phyloP scores from a whole-genome alignment of 1,140 invertebrate genomes.

The Brachystomella parvula region DNA sequence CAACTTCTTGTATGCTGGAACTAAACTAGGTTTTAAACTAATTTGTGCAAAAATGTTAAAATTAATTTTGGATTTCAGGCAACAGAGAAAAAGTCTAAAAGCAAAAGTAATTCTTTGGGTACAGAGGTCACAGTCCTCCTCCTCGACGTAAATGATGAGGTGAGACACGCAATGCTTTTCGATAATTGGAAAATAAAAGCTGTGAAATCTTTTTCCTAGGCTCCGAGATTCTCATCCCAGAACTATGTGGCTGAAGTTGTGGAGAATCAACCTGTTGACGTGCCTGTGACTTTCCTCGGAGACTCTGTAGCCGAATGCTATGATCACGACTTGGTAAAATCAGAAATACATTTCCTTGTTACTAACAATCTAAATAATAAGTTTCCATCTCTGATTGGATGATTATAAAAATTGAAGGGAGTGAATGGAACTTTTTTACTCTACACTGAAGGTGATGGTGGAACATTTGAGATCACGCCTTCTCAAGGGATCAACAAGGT shows the following conservation, averaged over 20 bases:
- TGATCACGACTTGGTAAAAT: constrained; percentile 77
- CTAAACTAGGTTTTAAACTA: not conserved
- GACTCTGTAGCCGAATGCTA: constrained; percentile 74
- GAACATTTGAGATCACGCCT: constrained; percentile 83
- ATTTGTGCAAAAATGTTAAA: not conserved
- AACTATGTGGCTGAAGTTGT: constrained; percentile 79
- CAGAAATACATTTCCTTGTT: not conserved
- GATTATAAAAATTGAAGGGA: constrained; percentile 15
- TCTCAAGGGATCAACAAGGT: constrained; percentile 82
- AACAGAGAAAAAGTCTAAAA: constrained; percentile 50
- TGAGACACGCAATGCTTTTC: constrained; percentile 2
- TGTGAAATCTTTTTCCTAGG: constrained; percentile 37
- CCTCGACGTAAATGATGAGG: constrained; percentile 88
- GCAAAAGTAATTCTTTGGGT: constrained; percentile 58
- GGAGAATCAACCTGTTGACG: constrained; percentile 84
- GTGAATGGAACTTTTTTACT: constrained; percentile 55
- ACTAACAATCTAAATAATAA: not conserved
- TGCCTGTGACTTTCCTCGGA: constrained; percentile 57
- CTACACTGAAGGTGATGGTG: constrained; percentile 66
- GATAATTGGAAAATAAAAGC: not conserved
- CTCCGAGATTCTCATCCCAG: constrained; percentile 67
- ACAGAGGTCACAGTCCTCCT: constrained; percentile 89
- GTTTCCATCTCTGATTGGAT: not conserved
- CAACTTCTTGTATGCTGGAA: constrained; percentile 60
- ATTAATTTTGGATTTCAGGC: constrained; percentile 48